Conservation (phyloP, 2,113 vertebrate genomes). For the Xiphophorus maculatus region DNA sequence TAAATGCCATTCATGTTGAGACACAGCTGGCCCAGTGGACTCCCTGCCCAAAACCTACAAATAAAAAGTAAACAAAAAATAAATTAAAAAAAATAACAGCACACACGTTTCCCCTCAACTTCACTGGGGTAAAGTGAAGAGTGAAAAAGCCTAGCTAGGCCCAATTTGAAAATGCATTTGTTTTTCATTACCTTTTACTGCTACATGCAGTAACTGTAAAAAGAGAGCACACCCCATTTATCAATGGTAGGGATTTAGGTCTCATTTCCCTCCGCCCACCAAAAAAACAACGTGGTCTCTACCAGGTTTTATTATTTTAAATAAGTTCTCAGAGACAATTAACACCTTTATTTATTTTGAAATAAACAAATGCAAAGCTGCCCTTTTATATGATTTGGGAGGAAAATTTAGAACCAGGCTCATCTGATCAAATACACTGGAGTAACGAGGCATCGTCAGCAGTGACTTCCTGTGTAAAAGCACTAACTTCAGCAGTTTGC, state of each 20-base stretch:
- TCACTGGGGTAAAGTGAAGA: conserved; percentile 3
- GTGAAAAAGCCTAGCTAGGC: conserved; percentile 1
- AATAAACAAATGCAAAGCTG: neutral
- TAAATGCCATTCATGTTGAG: conserved; percentile 22
- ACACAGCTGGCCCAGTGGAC: conserved; percentile 14
- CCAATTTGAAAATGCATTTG: too few species aligned
- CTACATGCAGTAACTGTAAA: too few species aligned
- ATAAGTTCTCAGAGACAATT: neutral
- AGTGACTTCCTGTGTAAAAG: neutral
- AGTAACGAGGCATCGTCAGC: too few species aligned
- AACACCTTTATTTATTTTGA: neutral
- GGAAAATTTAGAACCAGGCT: neutral
- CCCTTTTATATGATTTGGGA: neutral
- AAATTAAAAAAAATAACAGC: neutral
- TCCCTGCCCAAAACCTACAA: conserved; percentile 22
- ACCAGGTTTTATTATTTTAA: neutral
- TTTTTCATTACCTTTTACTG: neutral
- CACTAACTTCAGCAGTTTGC: too few species aligned
- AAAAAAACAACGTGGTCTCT: neutral
- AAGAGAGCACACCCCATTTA: neutral
- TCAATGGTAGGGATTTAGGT: neutral
- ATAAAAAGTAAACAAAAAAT: conserved; percentile 23
- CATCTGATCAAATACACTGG: neutral
- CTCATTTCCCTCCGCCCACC: neutral
- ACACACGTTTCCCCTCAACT: neutral